Base-by-base conservation (phyloP, 2,888 invertebrate genomes). In the Himalopsyche anomala region DNA sequence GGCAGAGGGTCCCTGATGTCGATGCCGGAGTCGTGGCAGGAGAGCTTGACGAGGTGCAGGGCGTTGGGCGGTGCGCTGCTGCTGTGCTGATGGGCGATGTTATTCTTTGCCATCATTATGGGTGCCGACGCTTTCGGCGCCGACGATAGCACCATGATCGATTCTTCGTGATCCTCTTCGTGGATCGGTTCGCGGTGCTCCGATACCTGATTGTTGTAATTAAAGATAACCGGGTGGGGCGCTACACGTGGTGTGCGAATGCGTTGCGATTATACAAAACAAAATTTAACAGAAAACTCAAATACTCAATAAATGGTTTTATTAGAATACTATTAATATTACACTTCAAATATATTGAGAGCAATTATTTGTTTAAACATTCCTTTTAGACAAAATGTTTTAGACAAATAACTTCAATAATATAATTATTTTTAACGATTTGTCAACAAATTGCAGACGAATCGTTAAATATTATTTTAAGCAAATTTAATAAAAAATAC, bases 11-110 rank as follows among this genome's bases (percentile, higher is more conserved):
- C 97, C 90, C 97, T 94, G 90, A 97, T 97, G 92, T 97, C 97
- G 90, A 97, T 97, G 89, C 97, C 97, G 15, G 97, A 97, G 93
- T 97, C 97, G 92, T 97, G 97, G 93, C 97, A 97, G 90, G 96
- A 96, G 89, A 96, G 95, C 92, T 97, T 97, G 90, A 95, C 95
- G 90, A 96, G 94, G 91, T 95, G 95, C 83, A 90, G 92, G 19
- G 92, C 92, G 36, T 74, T 74, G 88, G 91, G 91, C 2, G 90
- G 91, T 5, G 89, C 90, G 89, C 93, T 92, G 89, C 62, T 45
- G 8, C 85, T 81, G 81, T 45, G 82, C 80, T 74, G 45, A n/a
- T 62, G 74, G 42, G 40, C 45, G 40, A 80, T n/a, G 56, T 82
- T 38, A 38, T 51, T 11, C 28, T 69, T n/a, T 3, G 74, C 74